phyloP scores from a whole-genome alignment of 2,113 vertebrate genomes.

The Mohoua ochrocephala region DNA sequence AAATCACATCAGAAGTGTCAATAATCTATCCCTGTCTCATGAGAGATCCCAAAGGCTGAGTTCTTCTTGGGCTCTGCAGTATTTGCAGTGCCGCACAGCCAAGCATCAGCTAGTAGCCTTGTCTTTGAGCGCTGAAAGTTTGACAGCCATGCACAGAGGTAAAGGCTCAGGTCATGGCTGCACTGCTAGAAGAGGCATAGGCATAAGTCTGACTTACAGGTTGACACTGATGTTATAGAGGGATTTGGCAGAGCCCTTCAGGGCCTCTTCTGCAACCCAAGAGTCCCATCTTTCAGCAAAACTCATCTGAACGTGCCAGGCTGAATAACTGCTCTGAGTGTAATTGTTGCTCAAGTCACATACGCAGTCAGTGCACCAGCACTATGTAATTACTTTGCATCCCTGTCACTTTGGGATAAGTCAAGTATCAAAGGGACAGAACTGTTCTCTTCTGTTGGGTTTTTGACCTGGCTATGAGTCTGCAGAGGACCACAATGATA shows the following conservation, averaged over 20 bases:
- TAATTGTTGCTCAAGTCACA: neutral
- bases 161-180: neutral
- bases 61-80: neutral
- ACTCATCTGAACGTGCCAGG: neutral
- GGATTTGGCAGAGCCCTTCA: neutral
- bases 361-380: neutral
- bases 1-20: neutral
- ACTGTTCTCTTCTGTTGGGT: slow-evolving; percentile 16
- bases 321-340: slow-evolving; percentile 20
- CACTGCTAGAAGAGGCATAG: neutral
- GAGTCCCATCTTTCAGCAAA: neutral
- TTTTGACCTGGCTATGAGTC: neutral
- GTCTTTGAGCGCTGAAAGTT: neutral
- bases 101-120: neutral
- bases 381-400: neutral
- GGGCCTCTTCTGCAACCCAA: neutral
- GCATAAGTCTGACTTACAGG: neutral
- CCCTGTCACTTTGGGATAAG: neutral
- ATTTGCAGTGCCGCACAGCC: neutral
- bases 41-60: neutral
- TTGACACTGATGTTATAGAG: neutral
- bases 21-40: neutral
- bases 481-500: neutral
- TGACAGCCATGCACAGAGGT: neutral
- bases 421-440: neutral